Evolutionary conservation across 2,797 vertebrate genomes (phyloP), one percentile per base, ranked within the genome.

Genomic region (Oreochromis grahami): DNA sequence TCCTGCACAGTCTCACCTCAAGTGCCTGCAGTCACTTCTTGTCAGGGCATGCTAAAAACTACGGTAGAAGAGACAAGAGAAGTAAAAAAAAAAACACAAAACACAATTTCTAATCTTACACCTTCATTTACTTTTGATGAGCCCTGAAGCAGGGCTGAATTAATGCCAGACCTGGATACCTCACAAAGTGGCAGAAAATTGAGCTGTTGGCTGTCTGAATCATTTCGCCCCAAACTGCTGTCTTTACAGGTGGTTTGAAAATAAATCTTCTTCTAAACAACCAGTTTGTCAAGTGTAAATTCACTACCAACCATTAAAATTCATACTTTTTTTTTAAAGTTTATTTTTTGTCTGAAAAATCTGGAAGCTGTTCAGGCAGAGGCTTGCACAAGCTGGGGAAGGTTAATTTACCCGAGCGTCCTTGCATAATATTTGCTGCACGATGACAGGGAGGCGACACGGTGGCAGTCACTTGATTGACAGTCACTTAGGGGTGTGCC

Each of bases 401-500:
- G 92, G 84, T 89, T 92, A 60, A 91, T 91, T 91, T 70, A 82
- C 65, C 89, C 80, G 74, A 26, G 85, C 68, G 65, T 82, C 53
- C 88, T 91, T 79, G 93, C 92, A 92, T 93, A 92, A 92, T 92
- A 87, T 93, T 86, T 90, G 80, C 92, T 51, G 80, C 84, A 7
- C 72, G 82, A 90, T 92, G 94, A 96, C 95, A 92, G 91, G 48
- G 41, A 89, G 91, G 92, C 89, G 90, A 91, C 92, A 79, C 78
- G 76, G 90, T 84, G 91, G 91, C 90, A 81, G 87, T 7, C 21
- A 78, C 82, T 86, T 94, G 95, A 96, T 91, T 96, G 96, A 95
- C 96, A 95, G 94, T 85, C 95, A 94, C 92, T 95, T 90, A 92
- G 90, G 92, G 88, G 90, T 88, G 91, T 94, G 96, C 93, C 96